A percentile compares a stretch with the other conserved stretches of the same genome.
phyloP scores from a whole-genome alignment of 2,113 vertebrate species.

The Procavia capensis region DNA sequence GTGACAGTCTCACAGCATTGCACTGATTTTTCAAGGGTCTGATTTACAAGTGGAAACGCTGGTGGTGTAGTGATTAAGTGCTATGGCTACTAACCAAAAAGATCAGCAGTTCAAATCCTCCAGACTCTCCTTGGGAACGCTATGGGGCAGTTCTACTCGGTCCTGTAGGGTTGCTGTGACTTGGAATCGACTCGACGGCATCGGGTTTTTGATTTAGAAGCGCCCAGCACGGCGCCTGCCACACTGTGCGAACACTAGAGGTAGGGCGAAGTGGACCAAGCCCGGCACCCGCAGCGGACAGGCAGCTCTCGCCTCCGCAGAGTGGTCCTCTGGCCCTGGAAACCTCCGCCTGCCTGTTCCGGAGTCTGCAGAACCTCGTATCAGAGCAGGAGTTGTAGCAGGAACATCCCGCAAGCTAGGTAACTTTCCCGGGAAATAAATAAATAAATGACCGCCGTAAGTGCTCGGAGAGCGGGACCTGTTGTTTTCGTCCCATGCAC shows the following conservation, averaged over 20 bases:
- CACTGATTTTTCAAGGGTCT: neutral
- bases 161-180: too few species aligned
- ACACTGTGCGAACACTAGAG: neutral
- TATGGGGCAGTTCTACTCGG: too few species aligned
- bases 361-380: neutral
- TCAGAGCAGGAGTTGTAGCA: neutral
- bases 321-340: neutral
- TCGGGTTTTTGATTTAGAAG: neutral
- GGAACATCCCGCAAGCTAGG: neutral
- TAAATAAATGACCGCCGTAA: constrained; percentile 75
- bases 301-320: neutral
- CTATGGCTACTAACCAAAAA: too few species aligned
- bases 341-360: neutral
- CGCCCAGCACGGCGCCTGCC: neutral
- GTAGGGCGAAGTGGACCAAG: neutral
- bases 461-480: constrained; percentile 48
- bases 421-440: constrained; percentile 65
- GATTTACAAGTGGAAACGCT: neutral
- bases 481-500: neutral
- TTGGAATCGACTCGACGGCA: too few species aligned
- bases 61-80: too few species aligned
- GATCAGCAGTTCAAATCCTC: too few species aligned
- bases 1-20: neutral
- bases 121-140: too few species aligned
- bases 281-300: neutral